These are phyloP conservation scores for Drosophila lutescens DNA, from an alignment of 2,888 invertebrate species.

Conservation along the genomic window DNA sequence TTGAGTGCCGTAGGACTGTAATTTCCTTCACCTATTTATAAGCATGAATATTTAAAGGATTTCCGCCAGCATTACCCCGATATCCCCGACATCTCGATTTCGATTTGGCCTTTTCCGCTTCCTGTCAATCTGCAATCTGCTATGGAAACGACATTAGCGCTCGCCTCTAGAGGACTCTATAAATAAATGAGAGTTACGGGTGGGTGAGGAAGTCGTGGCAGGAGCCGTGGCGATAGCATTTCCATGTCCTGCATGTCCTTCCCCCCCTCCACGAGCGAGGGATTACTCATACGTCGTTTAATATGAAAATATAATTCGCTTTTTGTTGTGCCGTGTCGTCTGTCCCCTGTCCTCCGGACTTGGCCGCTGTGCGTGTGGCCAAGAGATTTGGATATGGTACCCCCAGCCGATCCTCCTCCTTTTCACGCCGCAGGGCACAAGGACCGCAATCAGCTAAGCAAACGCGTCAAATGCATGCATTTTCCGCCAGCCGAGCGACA, in stretches of 20 bases:
- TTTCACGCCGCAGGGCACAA: slow-evolving; percentile 25
- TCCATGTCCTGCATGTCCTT: slow-evolving; percentile 27
- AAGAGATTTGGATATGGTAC: slow-evolving; percentile 42
- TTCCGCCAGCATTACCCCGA: slow-evolving; percentile 8
- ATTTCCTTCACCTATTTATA: slow-evolving; percentile 17
- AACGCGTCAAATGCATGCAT: slow-evolving; percentile 52
- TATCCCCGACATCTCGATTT: slow-evolving; percentile 10
- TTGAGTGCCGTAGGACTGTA: background rate
- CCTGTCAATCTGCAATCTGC: slow-evolving; percentile 27
- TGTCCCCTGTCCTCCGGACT: background rate
- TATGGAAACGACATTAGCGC: slow-evolving; percentile 59
- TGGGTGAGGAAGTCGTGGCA: background rate
- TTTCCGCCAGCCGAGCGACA: slow-evolving; percentile 16
- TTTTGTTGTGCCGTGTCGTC: slow-evolving; percentile 48
- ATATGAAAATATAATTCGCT: slow-evolving; percentile 70
- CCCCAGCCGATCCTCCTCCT: background rate
- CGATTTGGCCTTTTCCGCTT: slow-evolving; percentile 12
- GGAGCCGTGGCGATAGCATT: slow-evolving; percentile 53
- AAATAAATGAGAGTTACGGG: slow-evolving; percentile 54
- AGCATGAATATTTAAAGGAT: slow-evolving; percentile 29
- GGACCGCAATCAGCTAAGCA: slow-evolving; percentile 55
- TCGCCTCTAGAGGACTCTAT: slow-evolving; percentile 46
- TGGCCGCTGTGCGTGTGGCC: slow-evolving; percentile 43
- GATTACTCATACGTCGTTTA: slow-evolving; percentile 55
- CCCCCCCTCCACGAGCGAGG: background rate